These are phyloP conservation scores for Octodon degus DNA, from an alignment of 2,113 vertebrate genomes.

Conservation along the genomic window DNA sequence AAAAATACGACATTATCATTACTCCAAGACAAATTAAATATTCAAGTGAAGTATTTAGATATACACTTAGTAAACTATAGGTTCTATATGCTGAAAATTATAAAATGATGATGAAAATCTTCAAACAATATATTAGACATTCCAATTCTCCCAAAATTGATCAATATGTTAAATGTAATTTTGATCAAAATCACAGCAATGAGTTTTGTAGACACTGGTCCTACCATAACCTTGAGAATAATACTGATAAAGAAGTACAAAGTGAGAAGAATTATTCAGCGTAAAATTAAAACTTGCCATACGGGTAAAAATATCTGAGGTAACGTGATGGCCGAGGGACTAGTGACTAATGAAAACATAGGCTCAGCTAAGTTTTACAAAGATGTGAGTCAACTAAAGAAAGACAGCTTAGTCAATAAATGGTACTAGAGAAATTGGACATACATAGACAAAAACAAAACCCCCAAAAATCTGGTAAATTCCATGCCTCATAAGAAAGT, in stretches of 20 bases:
- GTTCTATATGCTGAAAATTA: background rate
- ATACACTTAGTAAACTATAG: background rate
- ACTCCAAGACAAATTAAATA: background rate
- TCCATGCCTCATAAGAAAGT: background rate
- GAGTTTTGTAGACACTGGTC: background rate
- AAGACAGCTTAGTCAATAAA: background rate
- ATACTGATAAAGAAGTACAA: background rate
- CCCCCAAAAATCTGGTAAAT: background rate
- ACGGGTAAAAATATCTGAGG: background rate
- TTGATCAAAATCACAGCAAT: background rate
- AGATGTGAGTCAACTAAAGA: background rate
- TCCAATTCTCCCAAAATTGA: background rate
- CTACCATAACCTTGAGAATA: background rate
- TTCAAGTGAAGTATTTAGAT: background rate
- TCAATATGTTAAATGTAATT: background rate
- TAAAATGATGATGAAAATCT: background rate
- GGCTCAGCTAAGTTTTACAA: background rate
- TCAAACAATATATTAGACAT: background rate
- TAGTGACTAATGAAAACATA: background rate
- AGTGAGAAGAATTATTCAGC: background rate
- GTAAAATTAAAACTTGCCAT: background rate
- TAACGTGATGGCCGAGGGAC: background rate
- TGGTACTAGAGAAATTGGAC: background rate
- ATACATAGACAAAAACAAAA: background rate
- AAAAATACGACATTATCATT: background rate